Conservation (phyloP, 2,797 vertebrate species). For the Amazona ochrocephala region DNA sequence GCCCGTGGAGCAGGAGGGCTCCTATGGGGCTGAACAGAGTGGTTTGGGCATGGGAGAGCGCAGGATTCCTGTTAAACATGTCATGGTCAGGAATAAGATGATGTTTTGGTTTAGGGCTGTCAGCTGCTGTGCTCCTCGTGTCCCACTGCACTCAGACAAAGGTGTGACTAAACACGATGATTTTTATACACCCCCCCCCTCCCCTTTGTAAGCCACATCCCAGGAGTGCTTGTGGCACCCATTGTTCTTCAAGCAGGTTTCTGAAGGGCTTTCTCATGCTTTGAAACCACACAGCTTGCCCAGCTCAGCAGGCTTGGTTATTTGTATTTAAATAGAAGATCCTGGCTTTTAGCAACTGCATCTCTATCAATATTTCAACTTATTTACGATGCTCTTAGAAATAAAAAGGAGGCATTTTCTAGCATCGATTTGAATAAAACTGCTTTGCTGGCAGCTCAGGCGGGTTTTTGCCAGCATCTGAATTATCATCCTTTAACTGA, state of each 20-base stretch:
- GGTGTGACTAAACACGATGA: slow-evolving; percentile 14
- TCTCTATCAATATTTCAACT: slow-evolving; percentile 21
- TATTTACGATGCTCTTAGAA: slow-evolving; percentile 1
- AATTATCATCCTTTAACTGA: background rate
- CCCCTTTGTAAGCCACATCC: slow-evolving; percentile 10
- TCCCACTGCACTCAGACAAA: slow-evolving; percentile 53
- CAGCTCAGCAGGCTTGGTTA: background rate
- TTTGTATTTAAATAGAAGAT: background rate
- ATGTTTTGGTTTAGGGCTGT: background rate
- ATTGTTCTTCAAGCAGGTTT: slow-evolving; percentile 62
- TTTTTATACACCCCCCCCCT: background rate
- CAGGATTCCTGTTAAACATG: background rate
- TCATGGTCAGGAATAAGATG: background rate
- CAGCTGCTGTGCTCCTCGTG: background rate
- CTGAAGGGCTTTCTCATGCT: slow-evolving; percentile 20
- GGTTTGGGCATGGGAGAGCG: background rate
- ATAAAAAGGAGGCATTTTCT: background rate
- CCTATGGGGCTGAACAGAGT: background rate
- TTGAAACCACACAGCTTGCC: background rate
- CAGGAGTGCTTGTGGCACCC: slow-evolving; percentile 14
- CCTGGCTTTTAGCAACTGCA: background rate
- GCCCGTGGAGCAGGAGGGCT: background rate
- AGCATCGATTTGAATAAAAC: background rate
- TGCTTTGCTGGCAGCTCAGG: background rate
- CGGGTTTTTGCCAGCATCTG: background rate